These are phyloP conservation scores for Acholoe squamosa DNA, from an alignment of 2,888 invertebrate genomes.

Conservation along the genomic window DNA sequence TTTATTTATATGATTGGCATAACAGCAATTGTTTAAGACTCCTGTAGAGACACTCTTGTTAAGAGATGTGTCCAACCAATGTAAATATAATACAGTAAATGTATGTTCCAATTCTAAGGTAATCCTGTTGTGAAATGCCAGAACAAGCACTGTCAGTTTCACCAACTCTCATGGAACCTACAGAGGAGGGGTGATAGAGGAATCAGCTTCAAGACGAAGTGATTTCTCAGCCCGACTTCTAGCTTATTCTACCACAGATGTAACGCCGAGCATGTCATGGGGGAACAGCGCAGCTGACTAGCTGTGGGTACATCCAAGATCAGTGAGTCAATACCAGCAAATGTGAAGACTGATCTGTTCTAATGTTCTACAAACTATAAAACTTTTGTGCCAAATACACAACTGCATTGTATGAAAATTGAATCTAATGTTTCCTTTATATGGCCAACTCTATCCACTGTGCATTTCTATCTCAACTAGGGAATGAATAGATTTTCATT, in stretches of 20 bases:
- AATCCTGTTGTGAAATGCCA: background rate
- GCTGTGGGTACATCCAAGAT: constrained; percentile 32
- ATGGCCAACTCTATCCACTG: no score
- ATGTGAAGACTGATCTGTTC: no score
- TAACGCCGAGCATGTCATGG: constrained; percentile 57
- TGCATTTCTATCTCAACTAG: no score
- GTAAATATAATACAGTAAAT: background rate
- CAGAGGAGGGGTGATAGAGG: constrained; percentile 17
- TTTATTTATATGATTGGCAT: background rate
- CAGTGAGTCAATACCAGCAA: no score
- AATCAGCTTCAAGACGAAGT: constrained; percentile 18
- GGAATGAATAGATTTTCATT: no score
- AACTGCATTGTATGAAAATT: no score
- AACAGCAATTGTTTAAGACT: background rate
- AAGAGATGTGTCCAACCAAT: background rate
- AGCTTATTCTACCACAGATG: constrained; percentile 62
- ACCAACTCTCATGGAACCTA: constrained; percentile 55
- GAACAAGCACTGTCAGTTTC: background rate
- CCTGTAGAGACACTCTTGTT: no score
- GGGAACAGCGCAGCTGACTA: constrained; percentile 60
- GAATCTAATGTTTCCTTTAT: no score
- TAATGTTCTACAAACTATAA: no score
- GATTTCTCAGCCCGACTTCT: background rate
- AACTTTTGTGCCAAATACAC: no score
- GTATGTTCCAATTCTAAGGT: constrained; percentile 39